Evolutionary conservation across 2,113 vertebrate genomes (phyloP).

Genomic region (Poeciliopsis occidentalis): DNA sequence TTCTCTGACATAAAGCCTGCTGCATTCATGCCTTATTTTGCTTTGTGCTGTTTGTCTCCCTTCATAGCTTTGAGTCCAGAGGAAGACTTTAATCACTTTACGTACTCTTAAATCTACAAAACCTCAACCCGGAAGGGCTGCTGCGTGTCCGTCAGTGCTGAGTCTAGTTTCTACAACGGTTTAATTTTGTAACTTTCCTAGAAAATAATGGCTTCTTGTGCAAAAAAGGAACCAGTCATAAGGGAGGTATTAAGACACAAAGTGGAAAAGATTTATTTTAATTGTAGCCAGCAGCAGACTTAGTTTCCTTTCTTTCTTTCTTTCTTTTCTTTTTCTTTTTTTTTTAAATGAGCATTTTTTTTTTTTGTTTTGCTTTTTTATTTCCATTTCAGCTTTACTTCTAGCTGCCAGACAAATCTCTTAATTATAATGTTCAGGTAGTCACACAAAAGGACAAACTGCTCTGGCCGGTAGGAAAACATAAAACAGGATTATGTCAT

Average conservation of each 20-base stretch:
- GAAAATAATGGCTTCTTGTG: neutral
- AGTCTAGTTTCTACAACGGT: neutral
- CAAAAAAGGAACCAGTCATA: no score
- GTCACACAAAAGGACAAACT: constrained; percentile 60
- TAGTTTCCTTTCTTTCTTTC: neutral
- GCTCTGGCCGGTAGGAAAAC: constrained; percentile 59
- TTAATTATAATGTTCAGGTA: constrained; percentile 48
- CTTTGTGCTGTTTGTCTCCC: no score
- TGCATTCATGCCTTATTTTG: neutral
- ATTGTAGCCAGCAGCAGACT: constrained; percentile 34
- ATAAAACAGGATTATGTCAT: constrained; percentile 59
- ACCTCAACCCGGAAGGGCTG: neutral
- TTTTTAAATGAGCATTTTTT: neutral
- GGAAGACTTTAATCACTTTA: neutral
- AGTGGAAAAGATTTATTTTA: neutral
- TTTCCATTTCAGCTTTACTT: constrained; percentile 31
- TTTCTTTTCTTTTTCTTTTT: neutral
- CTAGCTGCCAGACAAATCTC: constrained; percentile 39
- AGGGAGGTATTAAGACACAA: constrained; percentile 27
- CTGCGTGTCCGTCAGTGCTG: neutral
- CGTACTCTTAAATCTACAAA: neutral
- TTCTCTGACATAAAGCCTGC: neutral
- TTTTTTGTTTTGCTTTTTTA: neutral
- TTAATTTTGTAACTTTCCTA: neutral
- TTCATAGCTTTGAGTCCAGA: neutral